A percentile compares a stretch with the other conserved stretches of the same genome.
phyloP scores from a whole-genome alignment of 1,140 invertebrate species.

The Eufriesea mexicana region DNA sequence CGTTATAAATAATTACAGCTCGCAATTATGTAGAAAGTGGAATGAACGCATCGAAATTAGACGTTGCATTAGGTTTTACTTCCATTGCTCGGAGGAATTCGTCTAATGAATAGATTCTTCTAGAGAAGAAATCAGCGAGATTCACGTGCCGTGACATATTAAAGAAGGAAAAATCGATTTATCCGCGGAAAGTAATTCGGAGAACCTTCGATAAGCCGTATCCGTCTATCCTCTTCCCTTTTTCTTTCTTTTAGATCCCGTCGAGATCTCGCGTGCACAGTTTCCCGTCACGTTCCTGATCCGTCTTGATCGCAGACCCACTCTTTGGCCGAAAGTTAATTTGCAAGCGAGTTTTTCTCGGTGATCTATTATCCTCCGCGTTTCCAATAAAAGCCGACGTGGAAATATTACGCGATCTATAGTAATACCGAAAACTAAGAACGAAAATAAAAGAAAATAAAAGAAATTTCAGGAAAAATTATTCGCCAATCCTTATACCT shows the following conservation, averaged over 20 bases:
- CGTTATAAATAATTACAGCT: no score
- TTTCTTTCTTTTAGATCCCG: not conserved
- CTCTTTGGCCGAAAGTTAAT: conserved; percentile 9
- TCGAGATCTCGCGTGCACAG: not conserved
- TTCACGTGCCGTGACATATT: not conserved
- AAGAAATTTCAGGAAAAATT: no score
- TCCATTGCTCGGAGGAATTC: no score
- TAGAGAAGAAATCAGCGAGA: not conserved
- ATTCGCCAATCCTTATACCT: no score
- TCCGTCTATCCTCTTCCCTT: not conserved
- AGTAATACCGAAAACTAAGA: not conserved
- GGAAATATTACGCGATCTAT: not conserved
- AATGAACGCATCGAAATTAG: no score
- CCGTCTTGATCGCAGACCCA: conserved; percentile 17
- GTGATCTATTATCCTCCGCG: not conserved
- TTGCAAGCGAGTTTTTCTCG: not conserved
- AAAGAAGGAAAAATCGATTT: not conserved
- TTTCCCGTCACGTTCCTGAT: conserved; percentile 37
- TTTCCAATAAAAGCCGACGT: not conserved
- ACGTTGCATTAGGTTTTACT: no score
- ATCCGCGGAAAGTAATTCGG: conserved; percentile 12
- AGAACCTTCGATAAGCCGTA: conserved; percentile 1
- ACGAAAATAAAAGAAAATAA: not conserved
- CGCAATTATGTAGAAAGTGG: no score
- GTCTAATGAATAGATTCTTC: no score